These are phyloP conservation scores for Triplophysa yarkandensis DNA, from an alignment of 2,797 vertebrate species.

Conservation along the genomic window DNA sequence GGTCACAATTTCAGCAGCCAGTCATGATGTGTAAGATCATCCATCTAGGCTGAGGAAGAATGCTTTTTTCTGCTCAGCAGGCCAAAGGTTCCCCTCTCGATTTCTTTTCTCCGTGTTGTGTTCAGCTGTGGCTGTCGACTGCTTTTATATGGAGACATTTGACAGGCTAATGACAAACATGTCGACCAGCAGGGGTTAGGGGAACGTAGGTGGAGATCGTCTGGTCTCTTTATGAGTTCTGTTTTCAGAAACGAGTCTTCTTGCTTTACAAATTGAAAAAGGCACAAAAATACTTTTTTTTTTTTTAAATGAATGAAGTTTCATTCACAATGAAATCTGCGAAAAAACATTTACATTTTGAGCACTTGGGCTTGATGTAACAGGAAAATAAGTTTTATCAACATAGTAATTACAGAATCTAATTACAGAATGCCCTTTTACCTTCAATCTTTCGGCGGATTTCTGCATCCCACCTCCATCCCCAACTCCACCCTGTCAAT, in stretches of 20 bases:
- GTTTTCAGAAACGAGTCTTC: constrained; percentile 9
- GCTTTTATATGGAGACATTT: constrained; percentile 50
- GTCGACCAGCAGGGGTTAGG: constrained; percentile 48
- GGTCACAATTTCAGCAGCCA: constrained; percentile 53
- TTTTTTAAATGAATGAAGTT: too few species aligned
- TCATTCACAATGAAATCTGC: too few species aligned
- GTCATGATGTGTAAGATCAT: constrained; percentile 58
- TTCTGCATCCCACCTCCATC: too few species aligned
- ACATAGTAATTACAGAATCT: too few species aligned
- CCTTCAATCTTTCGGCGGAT: too few species aligned
- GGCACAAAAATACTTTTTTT: too few species aligned
- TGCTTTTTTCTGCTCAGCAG: constrained; percentile 27
- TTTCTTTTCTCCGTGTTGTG: constrained; percentile 19
- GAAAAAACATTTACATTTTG: too few species aligned
- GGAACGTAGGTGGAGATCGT: constrained; percentile 48
- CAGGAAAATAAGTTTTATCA: too few species aligned
- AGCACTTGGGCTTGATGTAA: not conserved
- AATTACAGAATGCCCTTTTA: too few species aligned
- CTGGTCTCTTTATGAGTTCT: not conserved
- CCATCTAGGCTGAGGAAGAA: constrained; percentile 49
- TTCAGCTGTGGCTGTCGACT: constrained; percentile 30
- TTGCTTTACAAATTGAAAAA: too few species aligned
- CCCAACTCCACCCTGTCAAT: too few species aligned
- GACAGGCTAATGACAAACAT: constrained; percentile 52
- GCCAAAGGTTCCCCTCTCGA: constrained; percentile 31